Percentiles rank a stretch among this genome's conserved stretches.
Conservation (phyloP, 2,113 vertebrate genomes). For the Sialia sialis region DNA sequence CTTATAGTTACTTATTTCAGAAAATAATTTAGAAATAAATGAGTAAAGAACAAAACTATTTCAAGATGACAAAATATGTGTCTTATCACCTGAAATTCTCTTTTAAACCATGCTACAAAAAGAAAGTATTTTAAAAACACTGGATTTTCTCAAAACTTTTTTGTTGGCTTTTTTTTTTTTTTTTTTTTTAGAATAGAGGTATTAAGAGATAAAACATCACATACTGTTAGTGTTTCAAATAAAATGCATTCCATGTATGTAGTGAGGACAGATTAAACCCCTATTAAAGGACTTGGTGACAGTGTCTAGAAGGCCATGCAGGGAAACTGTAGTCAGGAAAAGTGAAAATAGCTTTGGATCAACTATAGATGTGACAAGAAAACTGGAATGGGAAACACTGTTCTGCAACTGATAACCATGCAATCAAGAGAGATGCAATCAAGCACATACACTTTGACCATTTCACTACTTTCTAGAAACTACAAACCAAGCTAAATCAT, state of each 20-base stretch:
- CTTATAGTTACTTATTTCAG: neutral
- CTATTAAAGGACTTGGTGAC: neutral
- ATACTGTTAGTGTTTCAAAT: neutral
- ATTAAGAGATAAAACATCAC: neutral
- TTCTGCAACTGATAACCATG: slow-evolving; percentile 13
- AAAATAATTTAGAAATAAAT: neutral
- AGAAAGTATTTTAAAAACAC: neutral
- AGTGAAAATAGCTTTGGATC: neutral
- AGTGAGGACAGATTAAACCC: neutral
- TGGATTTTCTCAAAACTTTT: neutral
- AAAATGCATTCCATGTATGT: neutral
- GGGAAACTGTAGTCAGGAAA: neutral
- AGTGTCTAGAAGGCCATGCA: neutral
- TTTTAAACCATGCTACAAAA: neutral
- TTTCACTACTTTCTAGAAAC: neutral
- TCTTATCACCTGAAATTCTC: neutral
- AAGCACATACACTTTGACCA: slow-evolving; percentile 29
- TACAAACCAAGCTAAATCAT: neutral
- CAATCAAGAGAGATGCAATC: slow-evolving; percentile 51
- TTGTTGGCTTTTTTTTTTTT: neutral
- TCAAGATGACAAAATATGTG: neutral
- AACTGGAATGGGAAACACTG: neutral
- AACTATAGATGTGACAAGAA: neutral
- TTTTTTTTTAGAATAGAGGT: neutral
- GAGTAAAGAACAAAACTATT: neutral